Percentiles rank a stretch among this genome's conserved stretches.
These are phyloP conservation scores for Ochotona princeps DNA, from an alignment of 2,113 vertebrate species.

Conservation along the genomic window DNA sequence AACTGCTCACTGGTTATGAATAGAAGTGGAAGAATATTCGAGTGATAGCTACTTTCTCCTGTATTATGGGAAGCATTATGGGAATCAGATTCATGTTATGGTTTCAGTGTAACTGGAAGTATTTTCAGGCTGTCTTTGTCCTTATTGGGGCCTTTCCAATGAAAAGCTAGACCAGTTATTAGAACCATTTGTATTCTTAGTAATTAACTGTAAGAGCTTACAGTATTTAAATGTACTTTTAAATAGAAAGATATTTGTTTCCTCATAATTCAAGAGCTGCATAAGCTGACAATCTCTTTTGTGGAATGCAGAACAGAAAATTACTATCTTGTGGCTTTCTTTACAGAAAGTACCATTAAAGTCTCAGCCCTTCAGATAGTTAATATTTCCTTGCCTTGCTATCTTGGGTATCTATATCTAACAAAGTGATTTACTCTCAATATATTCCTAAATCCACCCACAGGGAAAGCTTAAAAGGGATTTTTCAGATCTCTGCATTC, in stretches of 20 bases:
- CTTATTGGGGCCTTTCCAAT: neutral
- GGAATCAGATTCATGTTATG: neutral
- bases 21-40: neutral
- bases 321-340: neutral
- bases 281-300: constrained; percentile 17
- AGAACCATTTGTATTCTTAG: neutral
- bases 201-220: neutral
- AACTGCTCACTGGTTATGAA: neutral
- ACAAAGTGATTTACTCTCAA: constrained; percentile 22
- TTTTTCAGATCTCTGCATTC: neutral
- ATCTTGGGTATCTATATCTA: neutral
- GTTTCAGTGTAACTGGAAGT: neutral
- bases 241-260: neutral
- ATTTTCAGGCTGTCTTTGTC: neutral
- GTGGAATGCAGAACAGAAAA: constrained; percentile 16
- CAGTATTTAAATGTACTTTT: constrained; percentile 22
- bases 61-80: neutral
- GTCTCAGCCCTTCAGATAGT: neutral
- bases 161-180: neutral
- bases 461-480: neutral
- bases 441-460: neutral
- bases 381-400: constrained; percentile 39
- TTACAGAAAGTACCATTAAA: neutral
- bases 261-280: neutral
- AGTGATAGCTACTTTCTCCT: neutral